A percentile compares a stretch with the other conserved stretches of the same genome.
Conservation (phyloP, 2,888 invertebrate species). For the Gnatocerus cornutus region DNA sequence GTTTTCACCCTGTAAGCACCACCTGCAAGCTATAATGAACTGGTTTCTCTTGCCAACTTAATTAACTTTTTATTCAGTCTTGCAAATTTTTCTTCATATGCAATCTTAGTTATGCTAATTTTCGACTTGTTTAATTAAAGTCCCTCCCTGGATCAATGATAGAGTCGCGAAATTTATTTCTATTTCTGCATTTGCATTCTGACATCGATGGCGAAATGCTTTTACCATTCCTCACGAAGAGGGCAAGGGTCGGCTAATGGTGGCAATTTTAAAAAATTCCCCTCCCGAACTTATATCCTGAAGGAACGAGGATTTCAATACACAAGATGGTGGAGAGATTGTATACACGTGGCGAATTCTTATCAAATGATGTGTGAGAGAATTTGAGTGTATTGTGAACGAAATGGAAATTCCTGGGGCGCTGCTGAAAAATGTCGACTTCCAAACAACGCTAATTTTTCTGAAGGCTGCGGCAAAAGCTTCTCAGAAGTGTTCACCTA, state of each 20-base stretch:
- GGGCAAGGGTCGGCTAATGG: conserved; percentile 11
- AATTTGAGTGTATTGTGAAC: conserved; percentile 39
- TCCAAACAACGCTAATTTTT: background rate
- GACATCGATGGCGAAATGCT: conserved; percentile 63
- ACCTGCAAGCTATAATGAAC: conserved; percentile 59
- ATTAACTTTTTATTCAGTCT: conserved; percentile 52
- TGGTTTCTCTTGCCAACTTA: conserved; percentile 55
- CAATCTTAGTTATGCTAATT: conserved; percentile 21
- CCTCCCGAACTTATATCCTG: conserved; percentile 12
- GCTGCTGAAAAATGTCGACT: background rate
- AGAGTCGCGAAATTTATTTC: conserved; percentile 28
- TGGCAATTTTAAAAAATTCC: background rate
- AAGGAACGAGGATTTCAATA: conserved; percentile 31
- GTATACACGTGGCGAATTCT: conserved; percentile 44
- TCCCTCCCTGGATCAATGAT: too few relatives aligned
- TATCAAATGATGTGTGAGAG: conserved; percentile 43
- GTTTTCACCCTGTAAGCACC: conserved; percentile 56
- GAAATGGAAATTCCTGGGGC: conserved; percentile 37
- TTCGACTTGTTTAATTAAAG: conserved; percentile 48
- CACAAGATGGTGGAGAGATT: conserved; percentile 22
- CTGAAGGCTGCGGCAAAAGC: conserved; percentile 10
- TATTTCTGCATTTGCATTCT: conserved; percentile 53
- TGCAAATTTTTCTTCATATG: conserved; percentile 28
- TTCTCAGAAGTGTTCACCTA: conserved; percentile 38
- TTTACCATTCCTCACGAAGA: conserved; percentile 59